phyloP scores from a whole-genome alignment of 2,113 vertebrate genomes.

The Brevimyrus niger region DNA sequence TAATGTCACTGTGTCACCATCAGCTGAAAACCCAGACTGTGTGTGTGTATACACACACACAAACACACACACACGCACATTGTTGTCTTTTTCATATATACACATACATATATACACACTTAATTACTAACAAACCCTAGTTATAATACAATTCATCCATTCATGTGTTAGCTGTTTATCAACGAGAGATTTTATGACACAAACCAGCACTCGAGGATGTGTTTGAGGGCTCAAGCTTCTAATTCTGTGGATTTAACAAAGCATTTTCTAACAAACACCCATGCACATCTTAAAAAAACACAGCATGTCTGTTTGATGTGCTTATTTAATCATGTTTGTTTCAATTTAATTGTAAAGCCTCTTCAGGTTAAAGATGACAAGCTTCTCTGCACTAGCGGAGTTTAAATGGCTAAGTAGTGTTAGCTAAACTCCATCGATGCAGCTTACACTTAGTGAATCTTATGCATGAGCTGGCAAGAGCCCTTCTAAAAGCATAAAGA shows the following conservation, averaged over 20 bases:
- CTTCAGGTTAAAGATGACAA: not conserved
- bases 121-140: not conserved
- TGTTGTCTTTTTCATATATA: no score
- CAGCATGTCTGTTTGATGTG: not conserved
- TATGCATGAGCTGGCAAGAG: constrained; percentile 69
- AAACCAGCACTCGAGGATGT: not conserved
- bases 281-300: not conserved
- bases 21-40: not conserved
- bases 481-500: constrained; percentile 60
- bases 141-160: not conserved
- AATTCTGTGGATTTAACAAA: not conserved
- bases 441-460: constrained; percentile 57
- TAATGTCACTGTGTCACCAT: not conserved
- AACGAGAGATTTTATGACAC: not conserved
- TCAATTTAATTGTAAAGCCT: not conserved
- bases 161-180: not conserved
- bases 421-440: constrained; percentile 37
- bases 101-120: not conserved
- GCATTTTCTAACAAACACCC: not conserved
- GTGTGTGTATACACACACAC: not conserved
- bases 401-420: constrained; percentile 17
- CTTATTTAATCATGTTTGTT: not conserved
- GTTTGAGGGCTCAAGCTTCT: not conserved
- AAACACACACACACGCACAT: no score
- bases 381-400: not conserved